Evolutionary conservation across 2,888 invertebrate genomes (phyloP), one percentile per base, ranked within the genome.

Genomic region (Watsonalla cultraria): DNA sequence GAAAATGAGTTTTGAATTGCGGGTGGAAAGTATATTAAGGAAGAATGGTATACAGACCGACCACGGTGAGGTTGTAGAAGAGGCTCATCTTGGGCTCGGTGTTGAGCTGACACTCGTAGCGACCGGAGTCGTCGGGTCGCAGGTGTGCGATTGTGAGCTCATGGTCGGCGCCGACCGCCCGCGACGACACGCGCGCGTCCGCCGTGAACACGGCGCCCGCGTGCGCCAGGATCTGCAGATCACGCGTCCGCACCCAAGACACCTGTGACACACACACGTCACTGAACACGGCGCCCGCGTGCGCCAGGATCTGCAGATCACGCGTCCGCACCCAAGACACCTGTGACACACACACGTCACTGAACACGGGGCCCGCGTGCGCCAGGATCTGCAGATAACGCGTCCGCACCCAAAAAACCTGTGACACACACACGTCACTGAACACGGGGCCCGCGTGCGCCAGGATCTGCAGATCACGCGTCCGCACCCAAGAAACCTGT

Each of bases 61-160:
- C 80, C 34, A 94, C 94, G 11, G 91, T 91, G 51, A 95, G 91
- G 68, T 92, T 92, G 68, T 94, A 92, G 67, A 93, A 92, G 64
- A 93, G 90, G 86, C 94, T 94, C 86, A 94, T 92, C 80, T 95
- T 95, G 45, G 95, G 94, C 71, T 95, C 94, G 0, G 94, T 94
- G 84, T 95, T 95, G 70, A 95, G 92, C 84, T 95, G 95, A 72
- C 95, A 95, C 87, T 94, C 95, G 85, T 95, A 95, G 61, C 92
- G 91, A 59, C 95, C 95, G 4, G 92, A 86, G 81, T 95, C 95
- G 24, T 86, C 70, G 52, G 83, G 74, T 57, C 92, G 92, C 57
- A 93, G 92, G n/a, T 90, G 90, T 64, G 90, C 90, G 62, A 95
- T 91, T 66, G 91, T 86, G 65, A 95, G 88, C 55, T 93, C 91